phyloP scores from a whole-genome alignment of 2,797 vertebrate species.

The Acrocephalus scirpaceus region DNA sequence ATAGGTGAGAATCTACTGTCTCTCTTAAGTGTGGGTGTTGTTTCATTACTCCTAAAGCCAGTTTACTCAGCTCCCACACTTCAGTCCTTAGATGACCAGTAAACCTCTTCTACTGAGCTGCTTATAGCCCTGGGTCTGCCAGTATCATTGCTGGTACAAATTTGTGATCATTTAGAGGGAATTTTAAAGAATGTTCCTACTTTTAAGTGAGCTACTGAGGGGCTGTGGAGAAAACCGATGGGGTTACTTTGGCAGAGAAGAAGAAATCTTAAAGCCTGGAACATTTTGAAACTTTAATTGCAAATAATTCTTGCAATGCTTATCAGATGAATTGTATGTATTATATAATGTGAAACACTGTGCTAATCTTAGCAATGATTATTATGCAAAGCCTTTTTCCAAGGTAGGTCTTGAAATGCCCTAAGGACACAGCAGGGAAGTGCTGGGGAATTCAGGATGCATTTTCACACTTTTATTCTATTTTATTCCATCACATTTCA shows the following conservation, averaged over 20 bases:
- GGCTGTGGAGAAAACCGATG: neutral
- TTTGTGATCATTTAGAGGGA: neutral
- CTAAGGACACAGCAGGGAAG: constrained; percentile 11
- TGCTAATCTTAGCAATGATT: constrained; percentile 39
- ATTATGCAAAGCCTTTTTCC: constrained; percentile 56
- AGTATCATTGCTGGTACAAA: neutral
- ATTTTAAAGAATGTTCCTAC: neutral
- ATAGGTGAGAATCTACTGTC: neutral
- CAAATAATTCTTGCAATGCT: neutral
- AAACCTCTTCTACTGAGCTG: neutral
- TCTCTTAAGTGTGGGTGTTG: neutral
- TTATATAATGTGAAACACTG: constrained; percentile 24
- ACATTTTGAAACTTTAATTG: neutral
- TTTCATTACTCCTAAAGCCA: neutral
- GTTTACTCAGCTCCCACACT: neutral
- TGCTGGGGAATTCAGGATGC: constrained; percentile 13
- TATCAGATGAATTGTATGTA: constrained; percentile 10
- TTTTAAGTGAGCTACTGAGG: neutral
- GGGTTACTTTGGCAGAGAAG: neutral
- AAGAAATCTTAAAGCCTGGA: neutral
- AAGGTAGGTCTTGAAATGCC: constrained; percentile 41
- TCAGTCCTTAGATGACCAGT: neutral
- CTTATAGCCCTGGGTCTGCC: neutral
- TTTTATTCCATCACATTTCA: constrained; percentile 34
- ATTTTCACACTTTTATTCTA: neutral